A percentile compares a stretch with the other conserved stretches of the same genome.
phyloP scores from a whole-genome alignment of 1,140 invertebrate species.

The Diorhabda carinulata region DNA sequence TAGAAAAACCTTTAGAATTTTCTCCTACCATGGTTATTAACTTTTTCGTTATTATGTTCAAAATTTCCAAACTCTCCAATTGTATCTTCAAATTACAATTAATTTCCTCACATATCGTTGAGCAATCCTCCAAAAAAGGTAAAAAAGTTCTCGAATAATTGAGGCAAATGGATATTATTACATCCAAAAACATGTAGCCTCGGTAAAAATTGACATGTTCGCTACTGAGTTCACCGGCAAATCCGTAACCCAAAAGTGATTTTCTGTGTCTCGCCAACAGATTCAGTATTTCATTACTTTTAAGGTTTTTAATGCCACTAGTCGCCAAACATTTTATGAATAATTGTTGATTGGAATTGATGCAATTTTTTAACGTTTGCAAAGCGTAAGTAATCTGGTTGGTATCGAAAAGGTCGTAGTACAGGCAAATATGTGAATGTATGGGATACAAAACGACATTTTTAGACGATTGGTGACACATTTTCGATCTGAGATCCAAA shows the following conservation, averaged over 20 bases:
- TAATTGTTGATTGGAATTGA: constrained; percentile 68
- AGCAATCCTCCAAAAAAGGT: constrained; percentile 58
- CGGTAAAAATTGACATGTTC: constrained; percentile 62
- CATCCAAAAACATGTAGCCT: constrained; percentile 81
- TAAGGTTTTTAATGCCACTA: constrained; percentile 44
- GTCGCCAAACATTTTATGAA: constrained; percentile 55
- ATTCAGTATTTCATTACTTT: constrained; percentile 57
- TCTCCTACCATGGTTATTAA: constrained; percentile 78
- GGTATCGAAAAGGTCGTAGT: constrained; percentile 77
- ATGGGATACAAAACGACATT: constrained; percentile 64
- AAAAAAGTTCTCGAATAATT: constrained; percentile 82
- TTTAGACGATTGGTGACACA: constrained; percentile 43
- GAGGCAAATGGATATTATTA: constrained; percentile 73
- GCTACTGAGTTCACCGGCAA: constrained; percentile 63
- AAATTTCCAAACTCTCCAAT: constrained; percentile 71
- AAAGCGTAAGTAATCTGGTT: constrained; percentile 74
- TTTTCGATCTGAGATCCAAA: constrained; percentile 38
- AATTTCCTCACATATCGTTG: constrained; percentile 69
- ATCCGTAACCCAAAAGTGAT: constrained; percentile 75
- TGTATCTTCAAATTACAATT: constrained; percentile 73
- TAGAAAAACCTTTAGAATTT: constrained; percentile 74
- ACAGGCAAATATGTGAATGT: constrained; percentile 80
- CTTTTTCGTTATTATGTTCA: constrained; percentile 74
- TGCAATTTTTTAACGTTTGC: constrained; percentile 68
- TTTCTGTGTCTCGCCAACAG: constrained; percentile 74